phyloP scores from a whole-genome alignment of 1,140 invertebrate species.

The Heliothis virescens region DNA sequence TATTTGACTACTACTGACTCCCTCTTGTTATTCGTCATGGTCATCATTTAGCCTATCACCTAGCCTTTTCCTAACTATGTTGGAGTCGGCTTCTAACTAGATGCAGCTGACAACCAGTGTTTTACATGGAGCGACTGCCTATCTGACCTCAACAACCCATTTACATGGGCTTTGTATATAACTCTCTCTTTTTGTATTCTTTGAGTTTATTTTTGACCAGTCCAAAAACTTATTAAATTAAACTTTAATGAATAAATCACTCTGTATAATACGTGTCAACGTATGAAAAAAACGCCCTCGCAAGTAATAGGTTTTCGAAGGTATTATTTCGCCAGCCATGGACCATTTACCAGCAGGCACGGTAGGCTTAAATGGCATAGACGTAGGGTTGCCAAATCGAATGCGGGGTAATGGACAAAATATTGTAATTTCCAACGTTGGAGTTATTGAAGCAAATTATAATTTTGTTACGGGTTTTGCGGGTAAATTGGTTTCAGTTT shows the following conservation, averaged over 20 bases:
- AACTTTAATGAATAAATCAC: neutral
- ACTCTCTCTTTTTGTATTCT: too few species aligned
- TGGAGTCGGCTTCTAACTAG: too few species aligned
- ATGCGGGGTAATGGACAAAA: conserved; percentile 7
- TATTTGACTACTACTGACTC: too few species aligned
- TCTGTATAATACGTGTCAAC: conserved; percentile 19
- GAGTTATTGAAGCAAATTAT: conserved; percentile 30
- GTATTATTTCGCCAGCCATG: conserved; percentile 35
- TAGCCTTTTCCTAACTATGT: too few species aligned
- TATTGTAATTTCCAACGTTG: conserved; percentile 18
- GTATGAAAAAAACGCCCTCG: conserved; percentile 1
- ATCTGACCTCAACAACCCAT: too few species aligned
- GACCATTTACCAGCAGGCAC: conserved; percentile 41
- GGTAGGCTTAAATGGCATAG: conserved; percentile 27
- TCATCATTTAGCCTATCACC: too few species aligned
- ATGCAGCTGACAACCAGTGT: too few species aligned
- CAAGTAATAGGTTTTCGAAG: conserved; percentile 20
- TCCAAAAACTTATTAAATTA: too few species aligned
- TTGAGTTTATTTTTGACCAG: too few species aligned
- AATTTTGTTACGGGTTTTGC: conserved; percentile 8
- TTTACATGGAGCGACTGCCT: too few species aligned
- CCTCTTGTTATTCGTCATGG: too few species aligned
- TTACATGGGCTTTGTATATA: too few species aligned
- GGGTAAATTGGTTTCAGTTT: neutral
- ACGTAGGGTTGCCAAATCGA: conserved; percentile 23